Conservation (phyloP, 2,888 invertebrate species). For the Nycteola revayana region DNA sequence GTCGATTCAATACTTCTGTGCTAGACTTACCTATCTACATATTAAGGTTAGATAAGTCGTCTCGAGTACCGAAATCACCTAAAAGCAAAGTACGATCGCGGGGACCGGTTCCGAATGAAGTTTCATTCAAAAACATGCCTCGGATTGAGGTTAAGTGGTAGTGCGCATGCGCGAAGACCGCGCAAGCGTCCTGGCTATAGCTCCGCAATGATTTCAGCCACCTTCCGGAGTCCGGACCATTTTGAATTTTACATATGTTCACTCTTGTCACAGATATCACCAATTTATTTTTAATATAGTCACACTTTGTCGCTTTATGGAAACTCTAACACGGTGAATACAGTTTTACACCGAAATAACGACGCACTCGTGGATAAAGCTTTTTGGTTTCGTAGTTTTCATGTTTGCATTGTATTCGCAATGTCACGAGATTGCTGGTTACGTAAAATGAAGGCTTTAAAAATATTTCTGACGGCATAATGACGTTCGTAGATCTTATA, state of each 20-base stretch:
- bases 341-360: slow-evolving; percentile 2
- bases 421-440: no score
- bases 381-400: not conserved
- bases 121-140: slow-evolving; percentile 80
- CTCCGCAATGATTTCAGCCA: slow-evolving; percentile 75
- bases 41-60: slow-evolving; percentile 42
- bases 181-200: slow-evolving; percentile 53
- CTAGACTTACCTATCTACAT: slow-evolving; percentile 14
- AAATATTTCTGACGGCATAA: no score
- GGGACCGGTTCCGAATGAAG: slow-evolving; percentile 61
- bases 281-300: slow-evolving; percentile 29
- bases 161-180: slow-evolving; percentile 66
- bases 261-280: slow-evolving; percentile 31
- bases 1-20: slow-evolving; percentile 14
- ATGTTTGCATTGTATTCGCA: no score
- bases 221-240: slow-evolving; percentile 53
- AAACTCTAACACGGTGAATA: slow-evolving; percentile 3
- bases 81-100: slow-evolving; percentile 62
- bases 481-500: not conserved
- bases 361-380: not conserved
- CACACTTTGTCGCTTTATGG: slow-evolving; percentile 7
- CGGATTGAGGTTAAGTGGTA: slow-evolving; percentile 74
- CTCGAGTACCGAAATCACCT: slow-evolving; percentile 49
- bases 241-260: slow-evolving; percentile 57
- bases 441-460: no score